Evolutionary conservation across 2,888 invertebrate genomes (phyloP), one percentile per base, ranked within the genome.

Genomic region (Eucera pruinosa): DNA sequence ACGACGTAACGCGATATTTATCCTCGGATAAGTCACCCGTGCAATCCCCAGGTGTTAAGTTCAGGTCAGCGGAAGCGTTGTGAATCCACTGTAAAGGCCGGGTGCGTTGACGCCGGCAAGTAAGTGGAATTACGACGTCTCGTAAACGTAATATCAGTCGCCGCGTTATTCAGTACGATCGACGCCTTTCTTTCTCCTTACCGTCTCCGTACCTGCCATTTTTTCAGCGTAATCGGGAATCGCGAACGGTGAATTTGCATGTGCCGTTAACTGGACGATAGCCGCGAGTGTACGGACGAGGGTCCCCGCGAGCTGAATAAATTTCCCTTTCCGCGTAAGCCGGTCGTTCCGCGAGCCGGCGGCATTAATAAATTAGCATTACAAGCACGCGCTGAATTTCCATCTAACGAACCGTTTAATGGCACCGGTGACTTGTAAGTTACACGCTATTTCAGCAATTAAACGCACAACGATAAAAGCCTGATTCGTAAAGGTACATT

Each of bases 291-390:
- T n/a, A n/a, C n/a, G n/a, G n/a, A 39, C 50, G 54, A 54, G 54
- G 47, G 45, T 61, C 25, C 54, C 5, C 9, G 45, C 11, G 27
- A 36, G 18, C 41, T 45, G 72, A 71, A 71, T 73, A 73, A 72
- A 73, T 73, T 55, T 41, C 55, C 27, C 48, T 33, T 57, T 36
- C 43, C 36, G 23, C 45, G 36, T n/a, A 71, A 25, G 45, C 30
- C 23, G 30, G 33, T 25, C 18, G 41, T 50, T 41, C 48, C 39
- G 43, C 43, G 20, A 36, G 6, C 54, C 54, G 11, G 27, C 52
- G 64, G 71, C 68, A 52, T 73, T 73, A 61, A 71, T 73, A 73
- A 73, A 61, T 73, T 71, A 73, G 72, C 73, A 61, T 71, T 60
- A 50, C 71, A 33, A 47, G 72, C 72, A 70, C 71, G 58, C 58